Conservation (phyloP, 2,888 invertebrate species). For the Mechanitis mazaeus region DNA sequence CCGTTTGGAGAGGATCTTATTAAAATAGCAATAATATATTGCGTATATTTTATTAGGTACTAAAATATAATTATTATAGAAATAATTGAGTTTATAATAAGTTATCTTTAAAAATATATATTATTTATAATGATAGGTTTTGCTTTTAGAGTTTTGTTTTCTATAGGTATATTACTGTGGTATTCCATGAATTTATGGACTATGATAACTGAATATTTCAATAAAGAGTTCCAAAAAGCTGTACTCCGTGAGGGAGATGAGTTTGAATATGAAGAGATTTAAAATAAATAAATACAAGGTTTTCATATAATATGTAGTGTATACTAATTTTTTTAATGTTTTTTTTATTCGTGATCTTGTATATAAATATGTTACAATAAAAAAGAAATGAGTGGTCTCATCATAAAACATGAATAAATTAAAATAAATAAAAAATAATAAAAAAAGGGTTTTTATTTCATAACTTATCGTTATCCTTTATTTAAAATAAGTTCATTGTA, state of each 20-base stretch:
- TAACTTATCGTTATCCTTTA: too few relatives aligned
- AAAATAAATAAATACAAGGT: constrained; percentile 14
- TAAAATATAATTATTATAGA: background rate
- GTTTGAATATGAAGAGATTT: constrained; percentile 34
- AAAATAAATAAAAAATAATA: too few relatives aligned
- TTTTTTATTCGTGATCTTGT: too few relatives aligned
- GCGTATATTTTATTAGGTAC: background rate
- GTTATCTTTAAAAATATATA: background rate
- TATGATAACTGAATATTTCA: constrained; percentile 85
- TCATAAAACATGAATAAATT: too few relatives aligned
- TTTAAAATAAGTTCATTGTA: too few relatives aligned
- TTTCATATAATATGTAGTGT: background rate
- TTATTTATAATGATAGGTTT: constrained; percentile 76
- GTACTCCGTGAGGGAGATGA: constrained; percentile 59
- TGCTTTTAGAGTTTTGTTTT: constrained; percentile 79
- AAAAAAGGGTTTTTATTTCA: too few relatives aligned
- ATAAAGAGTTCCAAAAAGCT: constrained; percentile 80
- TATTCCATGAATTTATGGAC: constrained; percentile 83
- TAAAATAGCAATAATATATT: constrained; percentile 2
- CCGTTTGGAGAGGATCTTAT: constrained; percentile 1
- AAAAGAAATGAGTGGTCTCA: too few relatives aligned
- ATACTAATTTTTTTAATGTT: too few relatives aligned
- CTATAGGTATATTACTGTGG: constrained; percentile 82
- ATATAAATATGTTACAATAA: too few relatives aligned
- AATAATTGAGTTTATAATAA: background rate